Evolutionary conservation across 2,888 invertebrate species (phyloP).

Genomic region (Aphodius granarius): DNA sequence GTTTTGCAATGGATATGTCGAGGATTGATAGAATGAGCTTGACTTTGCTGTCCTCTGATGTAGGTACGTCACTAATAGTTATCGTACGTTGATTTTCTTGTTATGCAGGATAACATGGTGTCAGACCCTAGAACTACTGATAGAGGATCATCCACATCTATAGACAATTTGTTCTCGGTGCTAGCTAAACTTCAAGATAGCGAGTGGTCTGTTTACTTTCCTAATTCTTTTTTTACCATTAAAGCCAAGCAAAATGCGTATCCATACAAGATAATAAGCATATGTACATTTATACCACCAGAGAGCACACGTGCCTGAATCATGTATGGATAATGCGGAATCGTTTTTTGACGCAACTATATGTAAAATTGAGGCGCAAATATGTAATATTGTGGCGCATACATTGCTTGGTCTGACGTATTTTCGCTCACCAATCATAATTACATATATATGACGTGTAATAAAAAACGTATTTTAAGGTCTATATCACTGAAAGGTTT

Average conservation of each 20-base stretch:
- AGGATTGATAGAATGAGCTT: constrained; percentile 31
- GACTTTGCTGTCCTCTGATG: constrained; percentile 28
- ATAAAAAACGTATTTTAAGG: constrained; percentile 38
- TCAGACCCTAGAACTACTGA: constrained; percentile 17
- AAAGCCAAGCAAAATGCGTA: too few species aligned
- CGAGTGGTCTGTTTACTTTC: constrained; percentile 41
- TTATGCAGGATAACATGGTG: constrained; percentile 26
- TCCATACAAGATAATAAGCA: too few species aligned
- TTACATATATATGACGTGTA: constrained; percentile 16
- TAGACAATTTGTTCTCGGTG: constrained; percentile 31
- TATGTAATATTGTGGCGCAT: background rate
- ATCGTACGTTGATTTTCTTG: background rate
- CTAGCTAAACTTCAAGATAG: constrained; percentile 40
- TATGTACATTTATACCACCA: too few species aligned
- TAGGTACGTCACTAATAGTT: too few species aligned
- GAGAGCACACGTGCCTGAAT: too few species aligned
- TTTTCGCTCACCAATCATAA: background rate
- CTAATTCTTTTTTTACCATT: too few species aligned
- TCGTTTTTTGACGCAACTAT: too few species aligned
- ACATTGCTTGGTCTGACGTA: background rate
- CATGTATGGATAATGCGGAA: too few species aligned
- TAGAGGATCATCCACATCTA: constrained; percentile 21
- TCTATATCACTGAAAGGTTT: constrained; percentile 45
- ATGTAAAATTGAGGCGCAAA: too few species aligned
- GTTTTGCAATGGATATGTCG: constrained; percentile 30